phyloP scores from a whole-genome alignment of 2,113 vertebrate genomes.

The Recurvirostra avosetta region DNA sequence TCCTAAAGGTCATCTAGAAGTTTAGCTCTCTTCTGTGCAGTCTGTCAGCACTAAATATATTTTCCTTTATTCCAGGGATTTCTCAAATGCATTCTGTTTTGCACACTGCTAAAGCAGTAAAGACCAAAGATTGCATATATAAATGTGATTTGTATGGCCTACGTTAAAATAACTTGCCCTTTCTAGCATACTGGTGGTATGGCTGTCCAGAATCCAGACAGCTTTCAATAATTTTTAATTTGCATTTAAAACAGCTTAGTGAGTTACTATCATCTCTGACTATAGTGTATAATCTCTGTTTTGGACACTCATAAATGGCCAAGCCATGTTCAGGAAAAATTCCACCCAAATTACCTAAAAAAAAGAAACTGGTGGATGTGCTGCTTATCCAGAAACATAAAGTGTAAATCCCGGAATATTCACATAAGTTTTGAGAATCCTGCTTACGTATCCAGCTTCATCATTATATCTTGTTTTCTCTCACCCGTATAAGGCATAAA shows the following conservation, averaged over 20 bases:
- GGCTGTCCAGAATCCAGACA: not conserved
- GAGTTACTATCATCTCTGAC: not conserved
- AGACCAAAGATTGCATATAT: not conserved
- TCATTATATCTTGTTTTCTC: not conserved
- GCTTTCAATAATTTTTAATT: not conserved
- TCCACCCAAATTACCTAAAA: not conserved
- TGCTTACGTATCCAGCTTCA: not conserved
- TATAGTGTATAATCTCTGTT: not conserved
- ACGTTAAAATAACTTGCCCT: not conserved
- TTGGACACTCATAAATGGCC: not conserved
- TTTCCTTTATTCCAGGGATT: not conserved
- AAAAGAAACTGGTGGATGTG: not conserved
- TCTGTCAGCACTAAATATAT: not conserved
- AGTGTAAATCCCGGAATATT: not conserved
- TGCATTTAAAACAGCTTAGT: not conserved
- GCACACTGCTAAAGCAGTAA: not conserved
- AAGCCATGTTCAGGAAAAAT: not conserved
- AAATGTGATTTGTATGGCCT: not conserved
- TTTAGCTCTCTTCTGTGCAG: not conserved
- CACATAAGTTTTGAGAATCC: not conserved
- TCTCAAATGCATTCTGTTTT: not conserved
- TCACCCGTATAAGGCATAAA: constrained; percentile 5
- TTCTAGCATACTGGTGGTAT: not conserved
- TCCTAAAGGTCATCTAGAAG: not conserved
- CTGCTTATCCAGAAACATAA: not conserved